Conservation (phyloP, 2,797 vertebrate genomes). For the Masticophis lateralis region DNA sequence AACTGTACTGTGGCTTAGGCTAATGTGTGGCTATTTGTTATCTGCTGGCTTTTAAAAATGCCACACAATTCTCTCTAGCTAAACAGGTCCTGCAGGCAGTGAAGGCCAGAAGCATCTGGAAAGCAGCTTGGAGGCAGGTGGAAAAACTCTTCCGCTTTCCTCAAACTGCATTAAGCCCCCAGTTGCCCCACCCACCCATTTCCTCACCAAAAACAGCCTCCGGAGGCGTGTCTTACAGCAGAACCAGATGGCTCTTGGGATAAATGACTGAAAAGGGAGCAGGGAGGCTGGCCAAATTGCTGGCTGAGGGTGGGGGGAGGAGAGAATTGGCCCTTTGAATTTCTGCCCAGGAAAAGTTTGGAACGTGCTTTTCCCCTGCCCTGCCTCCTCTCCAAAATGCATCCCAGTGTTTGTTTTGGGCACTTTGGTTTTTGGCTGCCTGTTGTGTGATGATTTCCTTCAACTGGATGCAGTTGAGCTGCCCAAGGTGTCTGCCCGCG, state of each 20-base stretch:
- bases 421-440: constrained; percentile 41
- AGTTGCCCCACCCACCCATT: too few relatives aligned
- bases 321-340: not conserved
- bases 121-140: not conserved
- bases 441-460: not conserved
- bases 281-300: not conserved
- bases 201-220: not conserved
- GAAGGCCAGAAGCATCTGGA: not conserved
- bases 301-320: too few relatives aligned
- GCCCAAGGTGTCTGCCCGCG: constrained; percentile 47
- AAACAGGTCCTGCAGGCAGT: not conserved
- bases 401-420: not conserved
- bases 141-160: not conserved
- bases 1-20: not conserved
- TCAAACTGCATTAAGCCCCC: not conserved
- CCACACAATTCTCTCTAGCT: not conserved
- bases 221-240: not conserved
- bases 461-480: not conserved
- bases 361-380: not conserved
- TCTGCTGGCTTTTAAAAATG: not conserved
- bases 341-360: not conserved
- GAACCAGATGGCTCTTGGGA: not conserved
- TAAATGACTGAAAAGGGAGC: not conserved
- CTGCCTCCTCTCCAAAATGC: too few relatives aligned
- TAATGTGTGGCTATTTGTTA: not conserved